Percentiles rank a stretch among this genome's conserved stretches.
Conservation (phyloP, 2,113 vertebrate species). For the Pollimyrus isidori region DNA sequence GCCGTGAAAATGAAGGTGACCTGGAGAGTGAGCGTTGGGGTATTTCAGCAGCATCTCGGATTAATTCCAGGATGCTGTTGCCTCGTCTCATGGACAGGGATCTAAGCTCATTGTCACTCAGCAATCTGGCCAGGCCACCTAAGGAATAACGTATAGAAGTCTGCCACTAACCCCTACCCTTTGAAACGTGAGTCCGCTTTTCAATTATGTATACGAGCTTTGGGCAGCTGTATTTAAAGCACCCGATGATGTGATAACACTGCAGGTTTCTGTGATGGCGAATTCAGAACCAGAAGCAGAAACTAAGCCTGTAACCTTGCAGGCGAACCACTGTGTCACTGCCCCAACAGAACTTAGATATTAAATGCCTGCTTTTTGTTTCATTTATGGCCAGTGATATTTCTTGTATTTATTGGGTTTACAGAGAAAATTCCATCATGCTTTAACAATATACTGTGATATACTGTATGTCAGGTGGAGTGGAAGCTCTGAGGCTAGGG, state of each 20-base stretch:
- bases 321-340: neutral
- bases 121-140: neutral
- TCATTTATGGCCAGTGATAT: neutral
- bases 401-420: neutral
- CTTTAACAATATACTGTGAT: neutral
- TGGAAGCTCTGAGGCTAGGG: too few relatives aligned
- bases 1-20: neutral
- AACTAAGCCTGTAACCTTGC: neutral
- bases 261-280: neutral
- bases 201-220: neutral
- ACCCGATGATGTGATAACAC: neutral
- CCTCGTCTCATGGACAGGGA: neutral
- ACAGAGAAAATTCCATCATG: neutral
- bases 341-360: neutral
- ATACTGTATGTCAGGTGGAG: too few relatives aligned
- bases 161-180: neutral
- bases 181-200: neutral
- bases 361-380: neutral
- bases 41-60: neutral
- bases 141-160: neutral
- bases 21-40: neutral
- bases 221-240: neutral
- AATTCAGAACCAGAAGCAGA: neutral
- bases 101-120: neutral
- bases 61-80: neutral